phyloP scores from a whole-genome alignment of 2,888 invertebrate species.

The Agrilus mali region DNA sequence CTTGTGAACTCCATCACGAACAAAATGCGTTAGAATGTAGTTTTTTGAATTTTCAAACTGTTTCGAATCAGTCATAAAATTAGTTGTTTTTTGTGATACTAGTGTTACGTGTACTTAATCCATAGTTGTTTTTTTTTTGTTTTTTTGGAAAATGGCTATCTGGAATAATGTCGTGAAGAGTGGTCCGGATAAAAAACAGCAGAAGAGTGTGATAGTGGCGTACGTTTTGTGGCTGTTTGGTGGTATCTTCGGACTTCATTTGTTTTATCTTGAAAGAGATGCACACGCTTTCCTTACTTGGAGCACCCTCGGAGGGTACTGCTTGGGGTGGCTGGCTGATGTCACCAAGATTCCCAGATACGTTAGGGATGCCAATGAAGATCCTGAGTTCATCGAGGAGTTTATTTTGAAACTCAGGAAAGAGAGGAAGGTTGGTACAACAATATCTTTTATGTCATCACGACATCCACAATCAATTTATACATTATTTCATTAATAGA shows the following conservation, averaged over 20 bases:
- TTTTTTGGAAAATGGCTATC: conserved; percentile 3
- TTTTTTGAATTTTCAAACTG: too few relatives aligned
- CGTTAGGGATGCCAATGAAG: conserved; percentile 69
- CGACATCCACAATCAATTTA: background rate
- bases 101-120: background rate
- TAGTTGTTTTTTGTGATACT: too few relatives aligned
- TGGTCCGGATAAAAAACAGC: conserved; percentile 2
- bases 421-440: conserved; percentile 58
- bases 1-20: too few relatives aligned
- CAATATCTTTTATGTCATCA: conserved; percentile 10
- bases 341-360: conserved; percentile 74
- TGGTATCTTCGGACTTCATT: conserved; percentile 81
- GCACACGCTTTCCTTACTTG: conserved; percentile 85
- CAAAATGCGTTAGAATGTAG: too few relatives aligned
- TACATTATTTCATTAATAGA: too few relatives aligned
- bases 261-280: conserved; percentile 80
- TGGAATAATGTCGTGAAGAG: background rate
- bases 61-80: too few relatives aligned
- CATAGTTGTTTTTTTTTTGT: background rate
- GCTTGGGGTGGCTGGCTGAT: conserved; percentile 79
- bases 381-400: conserved; percentile 51
- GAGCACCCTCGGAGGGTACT: conserved; percentile 78
- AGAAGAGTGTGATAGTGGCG: conserved; percentile 52
- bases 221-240: conserved; percentile 81
- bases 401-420: conserved; percentile 48